Conservation (phyloP, 2,888 invertebrate species). For the Stenurella melanura region DNA sequence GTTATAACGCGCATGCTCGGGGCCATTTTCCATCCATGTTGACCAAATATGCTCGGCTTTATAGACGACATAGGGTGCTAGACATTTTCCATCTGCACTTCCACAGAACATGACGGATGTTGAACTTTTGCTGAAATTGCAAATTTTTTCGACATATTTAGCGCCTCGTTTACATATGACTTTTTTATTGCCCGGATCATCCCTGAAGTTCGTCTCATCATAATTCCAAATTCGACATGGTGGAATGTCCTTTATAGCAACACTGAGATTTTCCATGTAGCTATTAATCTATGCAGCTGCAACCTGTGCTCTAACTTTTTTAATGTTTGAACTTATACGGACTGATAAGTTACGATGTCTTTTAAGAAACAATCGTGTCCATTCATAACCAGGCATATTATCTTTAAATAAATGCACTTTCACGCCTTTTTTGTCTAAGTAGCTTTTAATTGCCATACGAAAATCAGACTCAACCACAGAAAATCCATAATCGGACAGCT, state of each 20-base stretch:
- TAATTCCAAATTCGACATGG: constrained; percentile 12
- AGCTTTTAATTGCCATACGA: too few relatives aligned
- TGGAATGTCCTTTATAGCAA: neutral
- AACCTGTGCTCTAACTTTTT: constrained; percentile 5
- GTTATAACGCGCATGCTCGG: constrained; percentile 64
- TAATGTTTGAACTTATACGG: constrained; percentile 24
- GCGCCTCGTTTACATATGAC: too few relatives aligned
- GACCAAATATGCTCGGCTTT: constrained; percentile 62
- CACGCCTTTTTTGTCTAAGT: neutral
- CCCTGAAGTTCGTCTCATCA: too few relatives aligned
- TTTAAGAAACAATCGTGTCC: constrained; percentile 9
- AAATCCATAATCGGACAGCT: too few relatives aligned
- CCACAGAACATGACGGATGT: constrained; percentile 60
- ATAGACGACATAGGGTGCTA: constrained; percentile 61
- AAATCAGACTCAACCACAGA: too few relatives aligned
- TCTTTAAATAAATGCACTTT: constrained; percentile 2
- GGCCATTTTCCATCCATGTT: constrained; percentile 68
- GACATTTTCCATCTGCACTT: constrained; percentile 58
- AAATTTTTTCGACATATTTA: too few relatives aligned
- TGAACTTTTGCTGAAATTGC: constrained; percentile 59
- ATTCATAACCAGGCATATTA: constrained; percentile 25
- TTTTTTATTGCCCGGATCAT: too few relatives aligned
- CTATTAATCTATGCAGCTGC: constrained; percentile 23
- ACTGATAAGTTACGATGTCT: constrained; percentile 14
- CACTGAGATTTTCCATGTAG: constrained; percentile 41